Conservation (phyloP, 1,140 invertebrate species). For the Zophobas atratus region DNA sequence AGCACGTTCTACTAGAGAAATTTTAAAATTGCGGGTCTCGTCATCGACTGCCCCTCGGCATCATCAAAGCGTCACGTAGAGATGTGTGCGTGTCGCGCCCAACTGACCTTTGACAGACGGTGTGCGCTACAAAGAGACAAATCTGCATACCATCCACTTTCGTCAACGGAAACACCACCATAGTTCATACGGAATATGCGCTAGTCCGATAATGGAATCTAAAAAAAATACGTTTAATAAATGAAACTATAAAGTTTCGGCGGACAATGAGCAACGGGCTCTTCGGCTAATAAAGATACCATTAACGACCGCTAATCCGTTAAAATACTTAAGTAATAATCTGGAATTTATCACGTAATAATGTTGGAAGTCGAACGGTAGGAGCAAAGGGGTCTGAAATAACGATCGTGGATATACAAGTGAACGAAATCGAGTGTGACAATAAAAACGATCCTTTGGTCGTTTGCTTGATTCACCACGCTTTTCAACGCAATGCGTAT, state of each 20-base stretch:
- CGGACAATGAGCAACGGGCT: constrained; percentile 6
- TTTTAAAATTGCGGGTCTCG: constrained; percentile 45
- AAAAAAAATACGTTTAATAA: constrained; percentile 13
- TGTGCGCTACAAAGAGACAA: constrained; percentile 49
- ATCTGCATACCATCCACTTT: constrained; percentile 53
- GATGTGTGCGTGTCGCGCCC: constrained; percentile 53
- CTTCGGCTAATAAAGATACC: constrained; percentile 38
- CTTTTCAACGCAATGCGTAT: constrained; percentile 55
- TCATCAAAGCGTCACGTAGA: constrained; percentile 55
- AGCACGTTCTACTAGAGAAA: constrained; percentile 15
- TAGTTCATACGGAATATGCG: neutral
- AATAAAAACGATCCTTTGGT: constrained; percentile 55
- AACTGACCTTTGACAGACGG: constrained; percentile 52
- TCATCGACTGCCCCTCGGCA: constrained; percentile 50
- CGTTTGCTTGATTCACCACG: constrained; percentile 57
- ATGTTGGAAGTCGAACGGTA: constrained; percentile 8
- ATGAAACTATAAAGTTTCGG: constrained; percentile 17
- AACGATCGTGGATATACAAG: neutral
- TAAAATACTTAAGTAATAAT: constrained; percentile 43
- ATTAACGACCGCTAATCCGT: constrained; percentile 39
- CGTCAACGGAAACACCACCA: constrained; percentile 26
- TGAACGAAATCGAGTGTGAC: constrained; percentile 54
- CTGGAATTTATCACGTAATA: constrained; percentile 41
- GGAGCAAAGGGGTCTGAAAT: neutral
- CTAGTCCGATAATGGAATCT: constrained; percentile 1